These are phyloP conservation scores for Goniozus legneri DNA, from an alignment of 1,140 invertebrate species.

Conservation along the genomic window DNA sequence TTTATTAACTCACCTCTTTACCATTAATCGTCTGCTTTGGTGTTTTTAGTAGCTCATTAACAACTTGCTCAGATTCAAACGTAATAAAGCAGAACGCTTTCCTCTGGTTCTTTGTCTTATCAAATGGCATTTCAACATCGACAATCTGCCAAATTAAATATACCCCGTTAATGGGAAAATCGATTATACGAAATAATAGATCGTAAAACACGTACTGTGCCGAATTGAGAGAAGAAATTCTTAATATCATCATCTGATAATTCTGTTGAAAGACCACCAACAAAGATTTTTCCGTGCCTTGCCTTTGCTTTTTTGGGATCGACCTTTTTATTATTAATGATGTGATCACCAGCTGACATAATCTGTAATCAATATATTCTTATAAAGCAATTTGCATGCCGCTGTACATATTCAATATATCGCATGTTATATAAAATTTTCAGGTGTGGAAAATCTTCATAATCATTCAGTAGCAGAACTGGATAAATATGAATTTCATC, in stretches of 20 bases:
- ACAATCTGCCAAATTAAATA: slow-evolving; percentile 80
- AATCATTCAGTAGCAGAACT: slow-evolving; percentile 53
- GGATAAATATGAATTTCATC: slow-evolving; percentile 38
- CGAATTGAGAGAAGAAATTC: slow-evolving; percentile 85
- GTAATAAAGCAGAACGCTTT: slow-evolving; percentile 95
- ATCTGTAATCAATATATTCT: slow-evolving; percentile 58
- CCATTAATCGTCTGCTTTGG: slow-evolving; percentile 89
- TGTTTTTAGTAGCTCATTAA: slow-evolving; percentile 84
- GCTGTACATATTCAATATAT: no score
- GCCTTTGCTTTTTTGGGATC: slow-evolving; percentile 95
- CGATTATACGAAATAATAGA: not conserved
- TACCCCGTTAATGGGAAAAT: no score
- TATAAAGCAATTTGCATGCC: no score
- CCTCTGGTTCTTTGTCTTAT: slow-evolving; percentile 92
- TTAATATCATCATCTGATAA: slow-evolving; percentile 90
- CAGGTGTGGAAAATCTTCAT: slow-evolving; percentile 39
- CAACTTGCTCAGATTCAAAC: slow-evolving; percentile 89
- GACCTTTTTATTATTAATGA: slow-evolving; percentile 90
- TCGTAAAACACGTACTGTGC: slow-evolving; percentile 66
- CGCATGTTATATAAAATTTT: no score
- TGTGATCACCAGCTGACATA: slow-evolving; percentile 78
- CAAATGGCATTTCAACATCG: slow-evolving; percentile 93
- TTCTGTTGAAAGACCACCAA: slow-evolving; percentile 87
- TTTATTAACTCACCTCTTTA: slow-evolving; percentile 68
- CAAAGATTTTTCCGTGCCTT: slow-evolving; percentile 91